phyloP scores from a whole-genome alignment of 2,888 invertebrate species.

The Falcaria lacertinaria region DNA sequence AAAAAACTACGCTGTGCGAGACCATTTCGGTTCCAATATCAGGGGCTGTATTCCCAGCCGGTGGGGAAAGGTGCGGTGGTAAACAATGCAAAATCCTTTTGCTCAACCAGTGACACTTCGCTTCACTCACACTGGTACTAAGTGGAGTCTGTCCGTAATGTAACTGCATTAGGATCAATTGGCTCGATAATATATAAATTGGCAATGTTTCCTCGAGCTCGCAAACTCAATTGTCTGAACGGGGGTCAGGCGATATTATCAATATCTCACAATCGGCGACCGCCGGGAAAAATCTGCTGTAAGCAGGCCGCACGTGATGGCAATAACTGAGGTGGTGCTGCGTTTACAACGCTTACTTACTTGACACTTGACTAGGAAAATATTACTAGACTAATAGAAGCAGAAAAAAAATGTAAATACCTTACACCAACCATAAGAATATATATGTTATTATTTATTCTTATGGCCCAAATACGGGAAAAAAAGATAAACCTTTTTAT shows the following conservation, averaged over 20 bases:
- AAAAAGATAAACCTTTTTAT: too few species aligned
- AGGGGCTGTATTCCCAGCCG: too few species aligned
- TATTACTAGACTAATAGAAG: too few species aligned
- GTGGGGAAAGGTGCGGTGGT: too few species aligned
- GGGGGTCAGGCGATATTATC: conserved; percentile 44
- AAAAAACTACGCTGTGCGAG: too few species aligned
- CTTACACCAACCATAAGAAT: too few species aligned
- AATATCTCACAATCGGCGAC: conserved; percentile 42
- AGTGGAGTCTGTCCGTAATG: neutral
- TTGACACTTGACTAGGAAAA: conserved; percentile 10
- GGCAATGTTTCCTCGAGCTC: conserved; percentile 1
- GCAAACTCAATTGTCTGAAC: conserved; percentile 22
- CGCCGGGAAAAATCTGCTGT: conserved; percentile 53
- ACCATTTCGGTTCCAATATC: too few species aligned
- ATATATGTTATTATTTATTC: too few species aligned
- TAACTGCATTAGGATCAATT: conserved; percentile 2
- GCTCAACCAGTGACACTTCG: too few species aligned
- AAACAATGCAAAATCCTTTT: too few species aligned
- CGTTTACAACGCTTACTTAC: conserved; percentile 16
- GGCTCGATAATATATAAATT: conserved; percentile 1
- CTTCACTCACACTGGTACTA: neutral
- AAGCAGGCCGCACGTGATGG: conserved; percentile 45
- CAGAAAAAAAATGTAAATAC: too few species aligned
- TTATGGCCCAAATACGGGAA: too few species aligned
- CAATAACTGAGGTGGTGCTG: conserved; percentile 40